Base-by-base conservation (phyloP, 1,140 invertebrate species). In the Heliconius eleuchia region DNA sequence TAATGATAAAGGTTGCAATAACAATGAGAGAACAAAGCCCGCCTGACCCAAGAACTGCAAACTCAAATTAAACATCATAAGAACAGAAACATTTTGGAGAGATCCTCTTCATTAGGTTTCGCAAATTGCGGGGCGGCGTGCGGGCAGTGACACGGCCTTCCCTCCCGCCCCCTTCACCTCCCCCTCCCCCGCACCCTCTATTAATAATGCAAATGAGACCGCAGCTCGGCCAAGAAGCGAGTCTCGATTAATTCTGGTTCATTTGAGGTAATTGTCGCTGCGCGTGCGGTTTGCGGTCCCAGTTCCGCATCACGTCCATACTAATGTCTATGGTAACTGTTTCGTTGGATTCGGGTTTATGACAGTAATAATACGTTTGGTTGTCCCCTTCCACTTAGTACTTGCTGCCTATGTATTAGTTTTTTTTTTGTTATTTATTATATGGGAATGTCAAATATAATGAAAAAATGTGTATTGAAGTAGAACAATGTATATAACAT, bases 121-220 rank as follows among this genome's bases (percentile, higher is more conserved):
- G 88, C 87, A 92, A 93, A 90, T 92, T 92, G 92, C 87, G 86
- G 73, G 86, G 85, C 84, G 87, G 79, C 78, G 83, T 70, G 80
- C 74, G 84, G 85, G 88, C 84, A 89, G 87, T 87, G 88, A 89
- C 88, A 89, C 83, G 80, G 78, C 81, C 72, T 70, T 57, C 83
- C 66, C 83, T 66, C 50, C 75, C 83, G 74, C 70, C 50, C 79
- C 34, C 77, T 71, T 79, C 83, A 71, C 57, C 73, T 81, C 74
- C 77, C 18, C 79, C 30, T 74, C 71, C 80, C 79, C 77, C 82
- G 83, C 83, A 86, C 88, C 89, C 88, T 92, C 92, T 94, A 94
- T 94, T 94, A 94, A 94, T 94, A 94, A 94, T 94, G 92, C 88
- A 93, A 94, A 94, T 94, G 91, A 93, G 91, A 92, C 91, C 91